phyloP scores from a whole-genome alignment of 1,140 invertebrate genomes.

The Danaus melanippus region DNA sequence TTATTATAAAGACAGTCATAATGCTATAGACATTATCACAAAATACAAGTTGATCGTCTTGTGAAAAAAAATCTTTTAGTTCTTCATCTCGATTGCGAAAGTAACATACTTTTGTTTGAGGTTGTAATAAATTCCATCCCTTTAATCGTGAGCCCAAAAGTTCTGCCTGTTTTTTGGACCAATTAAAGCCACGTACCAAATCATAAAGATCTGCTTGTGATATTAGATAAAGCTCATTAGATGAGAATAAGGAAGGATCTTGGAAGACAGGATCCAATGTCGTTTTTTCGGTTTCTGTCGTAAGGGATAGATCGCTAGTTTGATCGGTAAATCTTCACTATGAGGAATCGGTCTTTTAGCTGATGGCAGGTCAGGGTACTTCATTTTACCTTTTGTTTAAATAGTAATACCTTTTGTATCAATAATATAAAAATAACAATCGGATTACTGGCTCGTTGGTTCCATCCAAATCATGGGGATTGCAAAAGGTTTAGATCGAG shows the following conservation, averaged over 20 bases:
- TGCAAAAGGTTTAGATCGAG: slow-evolving; percentile 11
- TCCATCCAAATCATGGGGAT: slow-evolving; percentile 12
- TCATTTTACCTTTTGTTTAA: slow-evolving; percentile 66
- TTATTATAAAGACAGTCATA: no score
- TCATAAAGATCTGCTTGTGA: not conserved
- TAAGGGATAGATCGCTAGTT: no score
- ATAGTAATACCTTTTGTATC: slow-evolving; percentile 11
- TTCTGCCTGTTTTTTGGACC: not conserved
- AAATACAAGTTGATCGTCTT: no score
- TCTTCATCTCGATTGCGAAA: not conserved
- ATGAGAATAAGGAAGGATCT: not conserved
- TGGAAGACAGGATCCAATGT: no score
- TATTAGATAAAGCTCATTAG: not conserved
- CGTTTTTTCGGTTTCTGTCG: no score
- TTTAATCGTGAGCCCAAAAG: slow-evolving; percentile 1
- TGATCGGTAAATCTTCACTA: no score
- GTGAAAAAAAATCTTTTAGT: no score
- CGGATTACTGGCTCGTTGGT: slow-evolving; percentile 8
- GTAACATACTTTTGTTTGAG: not conserved
- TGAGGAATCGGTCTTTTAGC: no score
- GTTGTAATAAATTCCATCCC: slow-evolving; percentile 2
- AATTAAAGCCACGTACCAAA: not conserved
- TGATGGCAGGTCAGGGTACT: not conserved
- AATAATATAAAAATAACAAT: slow-evolving; percentile 11
- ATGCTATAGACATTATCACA: no score